Percentiles rank a stretch among this genome's conserved stretches.
phyloP scores from a whole-genome alignment of 2,113 vertebrate genomes.

The Lepus timidus region DNA sequence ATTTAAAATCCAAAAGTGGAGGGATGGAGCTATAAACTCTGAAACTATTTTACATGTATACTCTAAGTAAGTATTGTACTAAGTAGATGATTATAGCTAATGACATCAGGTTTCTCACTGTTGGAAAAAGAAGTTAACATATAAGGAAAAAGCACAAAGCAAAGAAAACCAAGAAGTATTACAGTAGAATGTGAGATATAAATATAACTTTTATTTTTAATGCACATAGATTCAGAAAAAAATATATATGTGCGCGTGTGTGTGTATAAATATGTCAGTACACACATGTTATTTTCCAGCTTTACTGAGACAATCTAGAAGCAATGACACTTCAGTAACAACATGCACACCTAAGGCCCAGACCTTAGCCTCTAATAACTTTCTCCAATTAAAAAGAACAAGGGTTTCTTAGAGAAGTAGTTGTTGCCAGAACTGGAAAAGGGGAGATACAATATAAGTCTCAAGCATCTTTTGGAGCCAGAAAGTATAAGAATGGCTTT shows the following conservation, averaged over 20 bases:
- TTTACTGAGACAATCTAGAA: not conserved
- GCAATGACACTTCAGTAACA: not conserved
- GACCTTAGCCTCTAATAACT: too few relatives aligned
- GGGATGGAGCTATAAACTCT: not conserved
- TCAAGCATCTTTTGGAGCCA: not conserved
- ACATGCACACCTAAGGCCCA: not conserved
- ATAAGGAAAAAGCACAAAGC: not conserved
- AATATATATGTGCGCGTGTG: not conserved
- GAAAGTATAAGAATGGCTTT: not conserved
- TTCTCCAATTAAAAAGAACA: too few relatives aligned
- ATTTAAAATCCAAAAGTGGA: conserved; percentile 9
- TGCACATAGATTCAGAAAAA: not conserved
- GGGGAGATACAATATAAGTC: not conserved
- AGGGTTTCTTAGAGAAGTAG: too few relatives aligned
- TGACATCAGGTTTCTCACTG: not conserved
- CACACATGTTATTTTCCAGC: not conserved
- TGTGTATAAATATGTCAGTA: not conserved
- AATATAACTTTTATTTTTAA: not conserved
- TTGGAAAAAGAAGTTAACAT: conserved; percentile 17
- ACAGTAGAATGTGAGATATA: not conserved
- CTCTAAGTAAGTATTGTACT: not conserved
- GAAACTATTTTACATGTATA: not conserved
- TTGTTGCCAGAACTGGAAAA: not conserved
- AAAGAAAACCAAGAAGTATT: not conserved
- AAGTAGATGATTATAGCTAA: too few relatives aligned